These are phyloP conservation scores for Aptenodytes patagonicus DNA, from an alignment of 2,113 vertebrate species.

Conservation along the genomic window DNA sequence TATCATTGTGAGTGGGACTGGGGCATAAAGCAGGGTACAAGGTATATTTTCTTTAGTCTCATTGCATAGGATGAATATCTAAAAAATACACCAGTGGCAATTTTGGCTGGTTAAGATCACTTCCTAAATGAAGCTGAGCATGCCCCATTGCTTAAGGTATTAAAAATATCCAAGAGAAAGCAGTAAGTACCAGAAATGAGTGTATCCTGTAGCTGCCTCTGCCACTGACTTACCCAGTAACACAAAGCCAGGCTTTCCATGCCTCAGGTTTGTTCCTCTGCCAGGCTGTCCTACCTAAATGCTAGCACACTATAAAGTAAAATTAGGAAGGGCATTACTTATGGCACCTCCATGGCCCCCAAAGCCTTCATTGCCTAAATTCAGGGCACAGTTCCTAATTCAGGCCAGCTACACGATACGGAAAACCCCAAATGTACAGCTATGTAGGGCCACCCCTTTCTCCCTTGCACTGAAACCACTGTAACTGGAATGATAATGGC, in stretches of 20 bases:
- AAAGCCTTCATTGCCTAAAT: not conserved
- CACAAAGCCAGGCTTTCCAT: not conserved
- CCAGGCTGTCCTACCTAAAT: not conserved
- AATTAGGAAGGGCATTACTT: not conserved
- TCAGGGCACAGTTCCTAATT: not conserved
- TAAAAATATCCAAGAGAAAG: not conserved
- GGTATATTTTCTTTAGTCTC: not conserved
- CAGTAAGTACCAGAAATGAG: not conserved
- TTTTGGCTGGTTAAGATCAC: not conserved
- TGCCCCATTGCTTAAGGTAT: not conserved
- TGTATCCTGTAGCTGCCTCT: not conserved
- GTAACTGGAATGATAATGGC: not conserved
- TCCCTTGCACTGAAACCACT: not conserved
- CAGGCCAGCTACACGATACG: not conserved
- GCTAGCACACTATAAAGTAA: not conserved
- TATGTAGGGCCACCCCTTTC: not conserved
- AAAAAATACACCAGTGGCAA: not conserved
- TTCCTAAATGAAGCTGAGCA: not conserved
- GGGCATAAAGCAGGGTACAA: not conserved
- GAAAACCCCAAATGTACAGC: not conserved
- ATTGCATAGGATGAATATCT: not conserved
- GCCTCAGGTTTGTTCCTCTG: not conserved
- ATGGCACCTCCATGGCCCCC: not conserved
- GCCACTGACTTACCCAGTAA: not conserved
- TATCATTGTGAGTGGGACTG: not conserved